Conservation (phyloP, 1,140 invertebrate species). For the Ceratosolen solmsi region DNA sequence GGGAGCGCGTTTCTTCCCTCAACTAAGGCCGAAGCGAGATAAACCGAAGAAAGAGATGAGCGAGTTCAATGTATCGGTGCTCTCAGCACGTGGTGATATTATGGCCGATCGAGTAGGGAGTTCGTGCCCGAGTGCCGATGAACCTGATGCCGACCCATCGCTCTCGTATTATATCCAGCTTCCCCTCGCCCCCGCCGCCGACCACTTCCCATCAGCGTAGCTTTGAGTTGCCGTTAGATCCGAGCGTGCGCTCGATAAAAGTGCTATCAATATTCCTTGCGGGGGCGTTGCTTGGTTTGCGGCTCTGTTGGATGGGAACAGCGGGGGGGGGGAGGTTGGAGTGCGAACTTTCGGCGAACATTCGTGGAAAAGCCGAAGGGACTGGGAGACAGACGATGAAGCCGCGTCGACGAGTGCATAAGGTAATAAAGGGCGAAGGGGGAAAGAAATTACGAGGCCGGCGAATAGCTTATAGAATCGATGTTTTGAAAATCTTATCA, state of each 20-base stretch:
- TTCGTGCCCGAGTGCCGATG: constrained; percentile 46
- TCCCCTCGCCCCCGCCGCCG: neutral
- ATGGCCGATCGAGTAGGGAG: constrained; percentile 49
- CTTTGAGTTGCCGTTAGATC: too few relatives aligned
- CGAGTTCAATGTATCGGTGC: constrained; percentile 63
- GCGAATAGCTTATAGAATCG: neutral
- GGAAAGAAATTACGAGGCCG: neutral
- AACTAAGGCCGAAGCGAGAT: constrained; percentile 57
- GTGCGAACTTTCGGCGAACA: too few relatives aligned
- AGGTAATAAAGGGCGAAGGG: constrained; percentile 26
- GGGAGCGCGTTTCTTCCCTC: constrained; percentile 54
- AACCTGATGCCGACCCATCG: constrained; percentile 52
- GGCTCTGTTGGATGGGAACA: too few relatives aligned
- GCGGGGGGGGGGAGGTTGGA: too few relatives aligned
- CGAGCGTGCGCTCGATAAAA: too few relatives aligned
- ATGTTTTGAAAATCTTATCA: too few relatives aligned
- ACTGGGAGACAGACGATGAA: too few relatives aligned
- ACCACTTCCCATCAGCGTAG: too few relatives aligned
- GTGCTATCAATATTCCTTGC: too few relatives aligned
- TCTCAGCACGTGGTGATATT: constrained; percentile 51
- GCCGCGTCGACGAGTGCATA: neutral
- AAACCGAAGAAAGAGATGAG: constrained; percentile 55
- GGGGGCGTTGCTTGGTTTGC: too few relatives aligned
- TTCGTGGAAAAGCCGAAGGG: too few relatives aligned
- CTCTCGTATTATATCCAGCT: constrained; percentile 20